Conservation (phyloP, 2,113 vertebrate species). For the Meleagris gallopavo region DNA sequence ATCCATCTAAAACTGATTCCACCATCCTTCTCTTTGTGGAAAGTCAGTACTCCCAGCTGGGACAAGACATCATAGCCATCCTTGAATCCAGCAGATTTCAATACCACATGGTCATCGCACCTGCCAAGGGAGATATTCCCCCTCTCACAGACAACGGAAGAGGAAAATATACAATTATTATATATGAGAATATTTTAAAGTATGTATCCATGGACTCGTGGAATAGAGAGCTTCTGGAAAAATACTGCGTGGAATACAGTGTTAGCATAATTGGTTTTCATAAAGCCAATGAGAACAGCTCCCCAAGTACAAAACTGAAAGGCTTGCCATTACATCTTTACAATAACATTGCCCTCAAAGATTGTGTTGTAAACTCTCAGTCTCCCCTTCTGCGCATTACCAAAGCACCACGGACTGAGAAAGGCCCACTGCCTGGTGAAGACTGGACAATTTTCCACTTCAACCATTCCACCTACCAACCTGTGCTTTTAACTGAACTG, state of each 20-base stretch:
- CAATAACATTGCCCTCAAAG: conserved; percentile 89
- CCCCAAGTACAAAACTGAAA: conserved; percentile 83
- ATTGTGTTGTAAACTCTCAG: conserved; percentile 88
- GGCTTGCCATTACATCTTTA: conserved; percentile 88
- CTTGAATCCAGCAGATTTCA: conserved; percentile 93
- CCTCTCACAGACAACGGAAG: conserved; percentile 90
- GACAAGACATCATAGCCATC: conserved; percentile 94
- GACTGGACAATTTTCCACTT: conserved; percentile 95
- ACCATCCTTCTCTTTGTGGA: conserved; percentile 93
- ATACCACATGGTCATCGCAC: conserved; percentile 93
- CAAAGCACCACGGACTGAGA: conserved; percentile 84
- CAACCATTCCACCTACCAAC: conserved; percentile 95
- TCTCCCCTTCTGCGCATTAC: conserved; percentile 92
- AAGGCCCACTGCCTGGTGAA: conserved; percentile 89
- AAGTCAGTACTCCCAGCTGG: conserved; percentile 96
- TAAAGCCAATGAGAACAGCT: conserved; percentile 93
- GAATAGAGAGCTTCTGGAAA: conserved; percentile 95
- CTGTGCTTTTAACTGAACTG: conserved; percentile 86
- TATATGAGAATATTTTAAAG: conserved; percentile 96
- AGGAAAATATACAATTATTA: conserved; percentile 89
- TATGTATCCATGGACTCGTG: conserved; percentile 93
- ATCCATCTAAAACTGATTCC: conserved; percentile 87
- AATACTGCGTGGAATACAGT: conserved; percentile 95
- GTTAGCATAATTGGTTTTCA: conserved; percentile 96
- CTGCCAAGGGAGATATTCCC: conserved; percentile 94